phyloP scores from a whole-genome alignment of 2,113 vertebrate genomes.

The Brachyhypopomus gauderio region DNA sequence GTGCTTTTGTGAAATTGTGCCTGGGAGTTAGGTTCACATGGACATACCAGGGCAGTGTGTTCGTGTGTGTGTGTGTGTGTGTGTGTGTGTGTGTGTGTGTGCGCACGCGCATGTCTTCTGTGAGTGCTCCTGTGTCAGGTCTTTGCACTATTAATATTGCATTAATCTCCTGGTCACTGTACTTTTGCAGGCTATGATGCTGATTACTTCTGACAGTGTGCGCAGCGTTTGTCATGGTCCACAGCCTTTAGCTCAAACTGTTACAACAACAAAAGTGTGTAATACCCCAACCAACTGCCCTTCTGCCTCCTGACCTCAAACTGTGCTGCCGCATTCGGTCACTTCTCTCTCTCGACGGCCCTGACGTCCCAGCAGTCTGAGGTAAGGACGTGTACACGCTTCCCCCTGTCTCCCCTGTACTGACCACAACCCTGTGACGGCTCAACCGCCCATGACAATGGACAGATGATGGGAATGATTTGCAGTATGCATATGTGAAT shows the following conservation, averaged over 20 bases:
- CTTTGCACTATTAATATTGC: slow-evolving; percentile 41
- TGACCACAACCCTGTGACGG: slow-evolving; percentile 40
- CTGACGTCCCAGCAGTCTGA: slow-evolving; percentile 16
- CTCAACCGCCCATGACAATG: slow-evolving; percentile 11
- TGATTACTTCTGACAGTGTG: slow-evolving; percentile 36
- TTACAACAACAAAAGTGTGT: slow-evolving; percentile 19
- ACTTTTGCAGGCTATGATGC: slow-evolving; percentile 20
- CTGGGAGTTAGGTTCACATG: slow-evolving; percentile 22
- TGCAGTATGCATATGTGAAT: too few relatives aligned
- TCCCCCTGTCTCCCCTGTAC: not conserved
- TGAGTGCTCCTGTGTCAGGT: slow-evolving; percentile 20
- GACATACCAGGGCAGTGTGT: slow-evolving; percentile 8
- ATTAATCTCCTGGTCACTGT: slow-evolving; percentile 42
- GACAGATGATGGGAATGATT: too few relatives aligned
- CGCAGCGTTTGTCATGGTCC: slow-evolving; percentile 32
- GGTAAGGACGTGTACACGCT: slow-evolving; percentile 14
- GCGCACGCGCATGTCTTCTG: not conserved
- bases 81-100: slow-evolving; percentile 1
- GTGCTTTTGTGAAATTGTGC: slow-evolving; percentile 10
- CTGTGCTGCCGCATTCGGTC: not conserved
- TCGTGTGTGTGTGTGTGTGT: not conserved
- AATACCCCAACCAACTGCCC: slow-evolving; percentile 11
- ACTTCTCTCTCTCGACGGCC: slow-evolving; percentile 18
- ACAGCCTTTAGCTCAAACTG: not conserved
- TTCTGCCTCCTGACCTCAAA: slow-evolving; percentile 37